Percentiles rank a stretch among this genome's conserved stretches.
These are phyloP conservation scores for Ostrea edulis DNA, from an alignment of 1,140 invertebrate species.

Conservation along the genomic window DNA sequence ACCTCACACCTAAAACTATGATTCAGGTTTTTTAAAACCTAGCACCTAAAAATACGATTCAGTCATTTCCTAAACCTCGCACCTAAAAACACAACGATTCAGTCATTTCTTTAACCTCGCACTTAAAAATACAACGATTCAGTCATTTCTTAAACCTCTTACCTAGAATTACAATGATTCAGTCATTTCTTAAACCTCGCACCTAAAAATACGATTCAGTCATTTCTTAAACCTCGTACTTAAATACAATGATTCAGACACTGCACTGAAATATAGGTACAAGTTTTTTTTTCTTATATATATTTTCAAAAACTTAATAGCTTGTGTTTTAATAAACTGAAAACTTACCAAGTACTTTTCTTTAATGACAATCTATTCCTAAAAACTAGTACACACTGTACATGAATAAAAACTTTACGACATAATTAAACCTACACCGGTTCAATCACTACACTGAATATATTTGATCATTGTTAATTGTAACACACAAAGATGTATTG, in stretches of 20 bases:
- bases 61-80: too few relatives aligned
- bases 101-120: slow-evolving; percentile 73
- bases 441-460: not conserved
- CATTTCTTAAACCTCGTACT: slow-evolving; percentile 73
- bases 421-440: not conserved
- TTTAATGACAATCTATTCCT: not conserved
- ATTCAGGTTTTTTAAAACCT: slow-evolving; percentile 75
- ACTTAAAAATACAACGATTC: too few relatives aligned
- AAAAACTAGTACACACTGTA: not conserved
- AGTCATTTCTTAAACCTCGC: slow-evolving; percentile 73
- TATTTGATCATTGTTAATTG: slow-evolving; percentile 6
- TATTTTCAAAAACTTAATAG: too few relatives aligned
- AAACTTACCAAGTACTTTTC: not conserved
- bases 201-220: too few relatives aligned
- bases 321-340: not conserved
- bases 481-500: not conserved
- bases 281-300: not conserved
- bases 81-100: too few relatives aligned
- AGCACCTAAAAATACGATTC: slow-evolving; percentile 67
- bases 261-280: not conserved
- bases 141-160: slow-evolving; percentile 73
- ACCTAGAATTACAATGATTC: too few relatives aligned
- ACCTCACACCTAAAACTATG: too few relatives aligned
- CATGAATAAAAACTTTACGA: not conserved
- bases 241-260: slow-evolving; percentile 46